Evolutionary conservation across 2,113 vertebrate species (phyloP).

Genomic region (Scophthalmus maximus): DNA sequence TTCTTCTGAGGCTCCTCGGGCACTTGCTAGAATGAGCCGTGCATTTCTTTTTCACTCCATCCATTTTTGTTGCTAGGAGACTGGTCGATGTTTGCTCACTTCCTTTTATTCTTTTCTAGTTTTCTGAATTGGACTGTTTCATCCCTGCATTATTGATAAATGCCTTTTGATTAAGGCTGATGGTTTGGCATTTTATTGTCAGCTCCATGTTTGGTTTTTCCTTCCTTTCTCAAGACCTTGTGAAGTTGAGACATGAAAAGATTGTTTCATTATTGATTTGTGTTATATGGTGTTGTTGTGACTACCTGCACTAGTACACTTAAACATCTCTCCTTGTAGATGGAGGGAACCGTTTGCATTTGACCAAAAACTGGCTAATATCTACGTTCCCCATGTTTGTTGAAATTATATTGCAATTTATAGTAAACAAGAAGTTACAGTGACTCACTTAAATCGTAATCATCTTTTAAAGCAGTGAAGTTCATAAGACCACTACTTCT

Average conservation of each 20-base stretch:
- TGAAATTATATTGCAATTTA: background rate
- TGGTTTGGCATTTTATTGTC: background rate
- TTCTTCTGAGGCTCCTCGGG: constrained; percentile 59
- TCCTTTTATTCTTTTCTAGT: constrained; percentile 47
- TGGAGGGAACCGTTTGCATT: background rate
- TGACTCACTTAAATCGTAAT: background rate
- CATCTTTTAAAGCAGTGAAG: background rate
- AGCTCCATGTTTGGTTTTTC: background rate
- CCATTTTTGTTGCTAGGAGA: constrained; percentile 76
- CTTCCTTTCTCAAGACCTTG: background rate
- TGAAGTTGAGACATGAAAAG: background rate
- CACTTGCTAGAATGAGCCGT: constrained; percentile 61
- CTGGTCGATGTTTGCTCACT: constrained; percentile 60
- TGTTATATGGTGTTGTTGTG: background rate
- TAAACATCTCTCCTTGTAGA: too few species aligned
- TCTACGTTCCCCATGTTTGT: background rate
- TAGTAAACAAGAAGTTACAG: background rate
- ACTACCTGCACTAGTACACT: background rate
- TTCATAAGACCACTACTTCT: background rate
- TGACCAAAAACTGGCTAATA: background rate
- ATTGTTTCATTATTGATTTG: too few species aligned
- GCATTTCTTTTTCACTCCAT: constrained; percentile 63
- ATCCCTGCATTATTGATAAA: constrained; percentile 9
- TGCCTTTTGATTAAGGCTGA: background rate
- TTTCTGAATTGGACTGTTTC: constrained; percentile 23